A percentile compares a stretch with the other conserved stretches of the same genome.
phyloP scores from a whole-genome alignment of 2,888 invertebrate species.

The Drosophila acutilabella region DNA sequence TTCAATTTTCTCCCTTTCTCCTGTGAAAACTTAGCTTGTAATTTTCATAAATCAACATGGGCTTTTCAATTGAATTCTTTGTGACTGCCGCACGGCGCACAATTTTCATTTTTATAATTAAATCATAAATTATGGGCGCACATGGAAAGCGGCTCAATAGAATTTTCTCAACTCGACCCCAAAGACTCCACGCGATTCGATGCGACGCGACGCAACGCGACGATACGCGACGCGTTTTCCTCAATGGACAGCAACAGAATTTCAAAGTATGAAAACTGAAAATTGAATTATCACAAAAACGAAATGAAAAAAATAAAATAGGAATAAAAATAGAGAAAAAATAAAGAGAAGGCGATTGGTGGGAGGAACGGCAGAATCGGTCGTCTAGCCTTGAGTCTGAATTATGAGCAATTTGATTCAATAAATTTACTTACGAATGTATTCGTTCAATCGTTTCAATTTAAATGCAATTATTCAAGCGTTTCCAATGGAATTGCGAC shows the following conservation, averaged over 20 bases:
- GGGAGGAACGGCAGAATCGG: not conserved
- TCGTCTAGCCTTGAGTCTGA: slow-evolving; percentile 24
- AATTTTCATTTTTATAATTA: slow-evolving; percentile 65
- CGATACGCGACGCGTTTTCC: not conserved
- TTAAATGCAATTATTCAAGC: slow-evolving; percentile 39
- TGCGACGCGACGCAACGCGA: not conserved
- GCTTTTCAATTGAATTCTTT: slow-evolving; percentile 68
- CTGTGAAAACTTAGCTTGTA: slow-evolving; percentile 54
- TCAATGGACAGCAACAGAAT: slow-evolving; percentile 25
- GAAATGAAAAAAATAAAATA: not conserved
- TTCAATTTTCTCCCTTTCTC: not conserved
- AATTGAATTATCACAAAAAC: slow-evolving; percentile 23
- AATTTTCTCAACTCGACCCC: slow-evolving; percentile 36
- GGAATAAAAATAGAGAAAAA: not conserved
- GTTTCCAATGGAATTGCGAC: slow-evolving; percentile 8
- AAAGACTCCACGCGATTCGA: slow-evolving; percentile 11
- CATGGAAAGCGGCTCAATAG: slow-evolving; percentile 54
- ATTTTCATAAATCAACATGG: slow-evolving; percentile 76
- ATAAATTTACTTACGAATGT: slow-evolving; percentile 21
- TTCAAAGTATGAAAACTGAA: slow-evolving; percentile 16
- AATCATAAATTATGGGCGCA: slow-evolving; percentile 68
- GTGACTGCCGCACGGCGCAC: slow-evolving; percentile 29
- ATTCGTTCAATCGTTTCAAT: slow-evolving; percentile 23
- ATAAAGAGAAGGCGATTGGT: not conserved
- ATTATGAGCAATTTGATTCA: slow-evolving; percentile 24